Evolutionary conservation across 2,113 vertebrate genomes (phyloP).

Genomic region (Rana temporaria): DNA sequence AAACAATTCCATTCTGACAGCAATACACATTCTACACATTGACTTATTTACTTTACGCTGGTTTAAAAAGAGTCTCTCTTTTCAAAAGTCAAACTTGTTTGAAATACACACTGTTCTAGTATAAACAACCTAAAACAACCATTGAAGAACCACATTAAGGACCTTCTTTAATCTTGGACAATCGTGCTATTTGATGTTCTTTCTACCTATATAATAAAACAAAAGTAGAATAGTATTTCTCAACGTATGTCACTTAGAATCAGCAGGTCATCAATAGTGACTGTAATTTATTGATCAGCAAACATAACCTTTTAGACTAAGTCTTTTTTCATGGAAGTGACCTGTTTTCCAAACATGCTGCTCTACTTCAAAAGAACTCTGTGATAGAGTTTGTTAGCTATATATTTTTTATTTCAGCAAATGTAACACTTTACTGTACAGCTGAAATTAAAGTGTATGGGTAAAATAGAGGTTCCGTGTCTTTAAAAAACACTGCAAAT

Average conservation of each 20-base stretch:
- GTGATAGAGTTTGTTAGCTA: neutral
- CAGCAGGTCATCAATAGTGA: conserved; percentile 51
- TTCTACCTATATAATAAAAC: conserved; percentile 29
- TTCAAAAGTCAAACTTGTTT: conserved; percentile 21
- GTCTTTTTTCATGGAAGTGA: conserved; percentile 19
- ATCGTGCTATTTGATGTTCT: conserved; percentile 25
- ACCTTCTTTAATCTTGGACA: conserved; percentile 3
- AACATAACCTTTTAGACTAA: conserved; percentile 44
- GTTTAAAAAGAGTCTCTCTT: conserved; percentile 8
- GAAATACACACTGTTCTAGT: conserved; percentile 11
- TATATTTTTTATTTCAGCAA: neutral
- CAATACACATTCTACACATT: neutral
- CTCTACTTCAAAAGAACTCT: conserved; percentile 35
- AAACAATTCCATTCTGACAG: neutral
- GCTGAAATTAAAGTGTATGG: too few species aligned
- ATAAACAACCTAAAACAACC: conserved; percentile 32
- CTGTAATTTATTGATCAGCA: conserved; percentile 51
- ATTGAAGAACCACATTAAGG: conserved; percentile 1
- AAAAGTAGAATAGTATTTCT: conserved; percentile 29
- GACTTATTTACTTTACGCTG: neutral
- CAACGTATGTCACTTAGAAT: conserved; percentile 32
- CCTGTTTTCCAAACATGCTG: conserved; percentile 24
- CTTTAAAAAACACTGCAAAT: too few species aligned
- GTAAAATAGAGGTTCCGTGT: too few species aligned
- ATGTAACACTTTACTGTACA: neutral